Evolutionary conservation across 2,113 vertebrate species (phyloP).

Genomic region (Vidua chalybeata): DNA sequence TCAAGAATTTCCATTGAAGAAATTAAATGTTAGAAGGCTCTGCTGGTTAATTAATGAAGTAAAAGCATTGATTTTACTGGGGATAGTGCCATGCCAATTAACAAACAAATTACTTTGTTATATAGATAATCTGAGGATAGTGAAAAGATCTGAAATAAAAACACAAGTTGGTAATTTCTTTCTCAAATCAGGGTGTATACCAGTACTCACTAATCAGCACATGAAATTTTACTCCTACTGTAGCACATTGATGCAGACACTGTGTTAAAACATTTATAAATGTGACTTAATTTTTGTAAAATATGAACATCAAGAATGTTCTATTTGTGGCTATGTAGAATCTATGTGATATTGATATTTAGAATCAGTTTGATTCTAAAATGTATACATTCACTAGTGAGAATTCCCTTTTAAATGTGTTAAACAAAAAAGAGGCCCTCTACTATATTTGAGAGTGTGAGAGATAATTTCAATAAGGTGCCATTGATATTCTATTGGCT

Average conservation of each 20-base stretch:
- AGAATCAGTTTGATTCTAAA: background rate
- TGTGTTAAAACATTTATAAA: background rate
- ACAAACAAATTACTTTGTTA: background rate
- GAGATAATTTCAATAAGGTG: background rate
- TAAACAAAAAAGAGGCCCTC: background rate
- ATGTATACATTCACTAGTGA: background rate
- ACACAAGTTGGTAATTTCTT: background rate
- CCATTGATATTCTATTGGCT: background rate
- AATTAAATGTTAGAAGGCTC: slow-evolving; percentile 13
- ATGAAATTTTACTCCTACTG: background rate
- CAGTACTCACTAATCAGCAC: background rate
- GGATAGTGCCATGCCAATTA: slow-evolving; percentile 18
- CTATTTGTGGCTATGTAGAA: background rate
- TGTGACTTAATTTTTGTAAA: background rate
- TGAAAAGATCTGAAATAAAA: background rate
- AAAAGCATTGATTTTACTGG: background rate
- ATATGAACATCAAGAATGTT: background rate
- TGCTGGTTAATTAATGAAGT: slow-evolving; percentile 17
- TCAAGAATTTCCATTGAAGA: slow-evolving; percentile 16
- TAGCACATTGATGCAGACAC: background rate
- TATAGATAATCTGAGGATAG: background rate
- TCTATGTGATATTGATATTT: background rate
- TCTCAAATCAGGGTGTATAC: background rate
- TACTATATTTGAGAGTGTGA: background rate
- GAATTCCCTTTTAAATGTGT: background rate